Evolutionary conservation across 2,113 vertebrate genomes (phyloP).

Genomic region (Crotophaga sulcirostris): DNA sequence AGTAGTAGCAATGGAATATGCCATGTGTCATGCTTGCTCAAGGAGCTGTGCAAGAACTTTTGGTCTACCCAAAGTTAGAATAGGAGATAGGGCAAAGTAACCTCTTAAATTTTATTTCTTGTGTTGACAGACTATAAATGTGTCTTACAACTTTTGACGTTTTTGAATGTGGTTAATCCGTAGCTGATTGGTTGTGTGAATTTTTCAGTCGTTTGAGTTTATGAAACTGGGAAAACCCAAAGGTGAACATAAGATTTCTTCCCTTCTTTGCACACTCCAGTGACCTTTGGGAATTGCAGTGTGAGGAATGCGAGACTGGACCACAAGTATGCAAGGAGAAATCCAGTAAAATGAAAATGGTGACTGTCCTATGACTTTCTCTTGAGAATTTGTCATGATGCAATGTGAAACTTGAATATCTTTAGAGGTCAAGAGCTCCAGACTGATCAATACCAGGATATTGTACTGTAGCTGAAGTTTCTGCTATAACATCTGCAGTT

Average conservation of each 20-base stretch:
- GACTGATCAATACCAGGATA: background rate
- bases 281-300: background rate
- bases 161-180: background rate
- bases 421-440: background rate
- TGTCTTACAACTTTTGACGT: background rate
- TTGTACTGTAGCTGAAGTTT: background rate
- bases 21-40: background rate
- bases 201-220: background rate
- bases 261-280: background rate
- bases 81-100: background rate
- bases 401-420: background rate
- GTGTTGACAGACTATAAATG: background rate
- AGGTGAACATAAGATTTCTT: background rate
- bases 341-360: background rate
- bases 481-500: background rate
- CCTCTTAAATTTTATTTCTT: background rate
- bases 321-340: background rate
- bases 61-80: background rate
- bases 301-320: background rate
- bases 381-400: background rate
- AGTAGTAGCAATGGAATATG: background rate
- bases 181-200: background rate
- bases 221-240: background rate
- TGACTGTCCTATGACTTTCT: background rate
- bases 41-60: background rate